A percentile compares a stretch with the other conserved stretches of the same genome.
phyloP scores from a whole-genome alignment of 2,888 invertebrate genomes.

The Epicampocera succincta region DNA sequence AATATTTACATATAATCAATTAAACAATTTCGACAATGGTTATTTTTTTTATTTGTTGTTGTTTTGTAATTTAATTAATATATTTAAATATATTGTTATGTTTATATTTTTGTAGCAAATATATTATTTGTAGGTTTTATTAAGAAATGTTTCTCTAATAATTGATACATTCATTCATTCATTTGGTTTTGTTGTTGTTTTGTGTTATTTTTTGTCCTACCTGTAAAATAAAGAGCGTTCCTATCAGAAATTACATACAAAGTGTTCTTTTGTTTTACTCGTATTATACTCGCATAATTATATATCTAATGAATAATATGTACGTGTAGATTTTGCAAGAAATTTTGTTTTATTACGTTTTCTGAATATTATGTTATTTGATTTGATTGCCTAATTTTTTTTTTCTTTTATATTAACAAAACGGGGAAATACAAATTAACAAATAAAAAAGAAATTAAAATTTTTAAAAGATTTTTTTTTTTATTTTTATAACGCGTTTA shows the following conservation, averaged over 20 bases:
- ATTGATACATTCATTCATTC: conserved; percentile 63
- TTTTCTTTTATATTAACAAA: conserved; percentile 23
- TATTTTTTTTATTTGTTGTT: conserved; percentile 47
- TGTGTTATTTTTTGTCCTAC: conserved; percentile 47
- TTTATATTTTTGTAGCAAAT: conserved; percentile 55
- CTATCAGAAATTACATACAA: conserved; percentile 61
- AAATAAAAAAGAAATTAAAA: conserved; percentile 28
- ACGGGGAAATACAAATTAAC: not conserved
- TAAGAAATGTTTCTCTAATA: conserved; percentile 56
- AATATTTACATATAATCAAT: too few relatives aligned
- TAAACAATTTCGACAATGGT: conserved; percentile 46
- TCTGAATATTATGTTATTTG: conserved; percentile 50
- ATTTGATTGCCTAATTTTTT: conserved; percentile 60
- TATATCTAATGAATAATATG: conserved; percentile 56
- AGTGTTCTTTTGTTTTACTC: conserved; percentile 16
- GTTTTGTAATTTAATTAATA: conserved; percentile 50
- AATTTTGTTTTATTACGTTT: conserved; percentile 17
- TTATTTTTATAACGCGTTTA: conserved; percentile 67
- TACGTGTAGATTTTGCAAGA: conserved; percentile 48
- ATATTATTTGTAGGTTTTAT: conserved; percentile 58
- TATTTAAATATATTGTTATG: conserved; percentile 34
- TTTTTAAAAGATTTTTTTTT: conserved; percentile 43
- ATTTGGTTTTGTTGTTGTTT: conserved; percentile 62
- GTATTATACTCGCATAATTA: conserved; percentile 46
- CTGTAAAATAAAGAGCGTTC: conserved; percentile 49